Percentiles rank a stretch among this genome's conserved stretches.
Conservation (phyloP, 2,113 vertebrate species). For the Ptilonorhynchus violaceus region DNA sequence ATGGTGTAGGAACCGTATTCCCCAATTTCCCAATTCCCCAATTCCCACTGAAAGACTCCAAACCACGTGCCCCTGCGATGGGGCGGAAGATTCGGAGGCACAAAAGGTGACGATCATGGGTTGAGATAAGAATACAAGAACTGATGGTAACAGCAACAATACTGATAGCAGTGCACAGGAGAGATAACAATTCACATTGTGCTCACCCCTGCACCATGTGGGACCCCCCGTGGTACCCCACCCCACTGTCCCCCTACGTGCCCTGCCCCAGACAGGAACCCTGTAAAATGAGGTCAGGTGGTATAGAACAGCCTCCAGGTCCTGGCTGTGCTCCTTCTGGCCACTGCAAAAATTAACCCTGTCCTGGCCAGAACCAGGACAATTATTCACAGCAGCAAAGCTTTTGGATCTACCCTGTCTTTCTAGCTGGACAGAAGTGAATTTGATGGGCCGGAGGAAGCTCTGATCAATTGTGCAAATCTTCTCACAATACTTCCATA, state of each 20-base stretch:
- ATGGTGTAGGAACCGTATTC: background rate
- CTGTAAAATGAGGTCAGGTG: rapidly evolving
- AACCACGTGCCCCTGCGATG: background rate
- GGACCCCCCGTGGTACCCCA: background rate
- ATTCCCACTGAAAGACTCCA: background rate
- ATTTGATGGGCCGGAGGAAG: background rate
- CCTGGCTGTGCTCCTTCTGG: background rate
- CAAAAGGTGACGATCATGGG: background rate
- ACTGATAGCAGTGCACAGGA: background rate
- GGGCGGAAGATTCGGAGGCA: background rate
- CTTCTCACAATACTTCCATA: background rate
- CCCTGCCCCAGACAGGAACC: background rate
- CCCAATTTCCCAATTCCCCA: background rate
- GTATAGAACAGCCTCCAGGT: rapidly evolving
- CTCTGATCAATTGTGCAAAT: background rate
- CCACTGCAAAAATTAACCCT: background rate
- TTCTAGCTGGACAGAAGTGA: background rate
- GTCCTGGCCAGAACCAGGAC: background rate
- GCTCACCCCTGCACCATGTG: background rate
- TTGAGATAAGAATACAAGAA: background rate
- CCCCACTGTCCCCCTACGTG: too few species aligned
- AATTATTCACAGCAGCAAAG: background rate
- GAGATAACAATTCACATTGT: background rate
- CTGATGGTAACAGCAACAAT: background rate
- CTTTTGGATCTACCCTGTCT: background rate